Base-by-base conservation (phyloP, 2,113 vertebrate genomes). In the Alectura lathami region DNA sequence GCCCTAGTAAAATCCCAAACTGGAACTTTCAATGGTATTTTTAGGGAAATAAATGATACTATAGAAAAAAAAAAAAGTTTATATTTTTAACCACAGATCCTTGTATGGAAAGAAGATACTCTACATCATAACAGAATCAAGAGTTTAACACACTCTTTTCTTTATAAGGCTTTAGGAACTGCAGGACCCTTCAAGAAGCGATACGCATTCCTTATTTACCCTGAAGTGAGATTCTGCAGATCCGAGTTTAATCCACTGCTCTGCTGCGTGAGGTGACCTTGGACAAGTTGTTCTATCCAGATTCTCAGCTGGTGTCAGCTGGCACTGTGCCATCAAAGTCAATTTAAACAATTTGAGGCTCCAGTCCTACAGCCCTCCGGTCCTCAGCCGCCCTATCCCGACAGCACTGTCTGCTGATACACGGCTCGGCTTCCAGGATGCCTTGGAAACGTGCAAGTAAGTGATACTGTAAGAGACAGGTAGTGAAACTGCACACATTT, bases 231-330 rank as follows among this genome's bases (percentile, higher is more conserved):
- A 75, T 70, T 90, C 64, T 34, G 40, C 86, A 95, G 90, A 81
- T 69, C 76, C 2, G 2, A 43, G 34, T 83, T 86, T 68, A 91
- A 91, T 45, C 32, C 91, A 64, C 20, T 0, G 13, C 90, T 88
- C 73, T 72, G 73, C 72, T 74, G 2, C 1, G 1, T 1, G 86
- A 91, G 73, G 62, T 95, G 90, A 96, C 93, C 93, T 96, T 96
- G 93, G 92, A 93, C 90, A 92, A 95, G 93, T 72, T 96, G 94
- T 93, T 94, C 94, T 94, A 83, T 51, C 80, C 88, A 82, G 83
- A 94, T 38, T 90, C 94, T 62, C 93, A 96, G 93, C 80, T 95
- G 83, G 95, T 86, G 96, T 77, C 91, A 77, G 79, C 87, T 94
- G 94, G 94, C 91, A 74, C 69, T 0, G 4, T 26, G 85, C 94